Conservation (phyloP, 2,797 vertebrate genomes). For the Limnodromus scolopaceus region DNA sequence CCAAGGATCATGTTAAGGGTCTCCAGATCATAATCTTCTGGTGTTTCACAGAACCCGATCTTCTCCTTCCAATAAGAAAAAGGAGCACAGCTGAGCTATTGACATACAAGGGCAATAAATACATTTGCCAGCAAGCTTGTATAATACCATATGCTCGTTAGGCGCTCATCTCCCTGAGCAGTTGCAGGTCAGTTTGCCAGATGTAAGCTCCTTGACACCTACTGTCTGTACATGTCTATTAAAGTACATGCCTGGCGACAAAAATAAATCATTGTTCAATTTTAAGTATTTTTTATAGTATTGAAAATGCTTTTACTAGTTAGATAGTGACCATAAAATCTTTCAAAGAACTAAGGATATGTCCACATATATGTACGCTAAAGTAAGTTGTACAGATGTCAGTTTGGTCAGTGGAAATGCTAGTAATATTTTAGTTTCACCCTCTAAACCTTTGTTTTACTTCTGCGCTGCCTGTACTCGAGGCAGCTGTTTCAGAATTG, state of each 20-base stretch:
- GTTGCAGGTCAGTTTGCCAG: neutral
- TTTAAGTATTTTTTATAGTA: neutral
- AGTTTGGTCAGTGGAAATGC: neutral
- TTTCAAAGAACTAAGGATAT: neutral
- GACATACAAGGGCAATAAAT: neutral
- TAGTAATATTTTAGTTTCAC: neutral
- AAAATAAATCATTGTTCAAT: neutral
- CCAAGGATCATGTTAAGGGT: neutral
- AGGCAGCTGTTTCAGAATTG: neutral
- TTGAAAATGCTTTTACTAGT: neutral
- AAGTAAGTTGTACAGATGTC: neutral
- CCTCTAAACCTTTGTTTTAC: neutral
- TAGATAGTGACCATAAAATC: neutral
- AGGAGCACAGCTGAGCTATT: neutral
- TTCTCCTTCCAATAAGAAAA: neutral
- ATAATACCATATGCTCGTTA: fast-evolving
- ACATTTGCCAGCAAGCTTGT: neutral
- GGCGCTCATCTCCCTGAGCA: neutral
- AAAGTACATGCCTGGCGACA: neutral
- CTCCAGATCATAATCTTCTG: fast-evolving
- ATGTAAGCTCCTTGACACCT: neutral
- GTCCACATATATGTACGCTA: neutral
- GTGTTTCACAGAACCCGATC: neutral
- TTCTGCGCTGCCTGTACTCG: neutral
- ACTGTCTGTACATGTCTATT: neutral